A percentile compares a stretch with the other conserved stretches of the same genome.
These are phyloP conservation scores for Falcaria lacertinaria DNA, from an alignment of 2,888 invertebrate species.

Conservation along the genomic window DNA sequence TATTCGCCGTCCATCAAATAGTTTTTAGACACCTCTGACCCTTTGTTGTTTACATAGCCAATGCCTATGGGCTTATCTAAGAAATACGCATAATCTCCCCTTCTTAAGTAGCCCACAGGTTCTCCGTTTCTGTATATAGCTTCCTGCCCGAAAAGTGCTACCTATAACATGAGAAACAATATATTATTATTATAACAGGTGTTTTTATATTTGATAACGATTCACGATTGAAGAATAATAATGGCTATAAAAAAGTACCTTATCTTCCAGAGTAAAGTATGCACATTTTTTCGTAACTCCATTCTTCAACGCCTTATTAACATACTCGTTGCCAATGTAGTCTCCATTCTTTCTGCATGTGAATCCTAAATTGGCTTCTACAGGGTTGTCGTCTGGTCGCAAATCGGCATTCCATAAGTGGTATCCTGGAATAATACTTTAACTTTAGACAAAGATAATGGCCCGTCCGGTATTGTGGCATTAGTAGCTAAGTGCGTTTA, in stretches of 20 bases:
- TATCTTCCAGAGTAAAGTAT: slow-evolving; percentile 84
- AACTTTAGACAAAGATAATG: neutral
- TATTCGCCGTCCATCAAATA: slow-evolving; percentile 86
- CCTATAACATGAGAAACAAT: slow-evolving; percentile 51
- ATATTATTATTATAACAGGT: too few species aligned
- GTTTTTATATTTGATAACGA: neutral
- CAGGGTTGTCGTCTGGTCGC: slow-evolving; percentile 89
- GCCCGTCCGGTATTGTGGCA: too few species aligned
- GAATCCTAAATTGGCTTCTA: slow-evolving; percentile 90
- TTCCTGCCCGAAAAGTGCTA: slow-evolving; percentile 92
- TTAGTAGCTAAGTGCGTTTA: too few species aligned
- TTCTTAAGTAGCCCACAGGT: slow-evolving; percentile 88
- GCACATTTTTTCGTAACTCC: slow-evolving; percentile 88
- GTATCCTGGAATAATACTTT: slow-evolving; percentile 78
- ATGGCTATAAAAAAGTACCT: slow-evolving; percentile 44
- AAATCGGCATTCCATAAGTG: slow-evolving; percentile 93
- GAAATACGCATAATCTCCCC: slow-evolving; percentile 87
- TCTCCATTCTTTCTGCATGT: slow-evolving; percentile 88
- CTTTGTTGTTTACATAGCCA: slow-evolving; percentile 80
- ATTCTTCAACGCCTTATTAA: slow-evolving; percentile 82
- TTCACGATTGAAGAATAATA: neutral
- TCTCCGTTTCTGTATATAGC: slow-evolving; percentile 88
- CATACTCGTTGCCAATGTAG: slow-evolving; percentile 87
- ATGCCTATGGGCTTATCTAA: slow-evolving; percentile 79
- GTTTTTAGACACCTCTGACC: slow-evolving; percentile 81